phyloP scores from a whole-genome alignment of 2,113 vertebrate species.

The Aplodontia rufa region DNA sequence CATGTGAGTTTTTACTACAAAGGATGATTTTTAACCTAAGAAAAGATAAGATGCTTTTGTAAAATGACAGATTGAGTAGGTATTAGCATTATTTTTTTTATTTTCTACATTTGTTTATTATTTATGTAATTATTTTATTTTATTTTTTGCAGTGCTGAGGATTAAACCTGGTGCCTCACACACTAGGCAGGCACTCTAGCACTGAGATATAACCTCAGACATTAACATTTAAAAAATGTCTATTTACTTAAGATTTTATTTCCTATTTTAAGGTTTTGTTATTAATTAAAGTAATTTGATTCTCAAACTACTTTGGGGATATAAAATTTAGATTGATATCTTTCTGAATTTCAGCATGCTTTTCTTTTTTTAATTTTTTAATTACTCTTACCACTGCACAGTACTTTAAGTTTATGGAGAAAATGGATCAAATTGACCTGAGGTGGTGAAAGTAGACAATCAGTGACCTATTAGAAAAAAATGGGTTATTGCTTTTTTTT shows the following conservation, averaged over 20 bases:
- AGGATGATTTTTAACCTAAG: not conserved
- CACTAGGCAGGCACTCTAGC: not conserved
- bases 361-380: not conserved
- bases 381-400: not conserved
- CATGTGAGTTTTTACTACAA: not conserved
- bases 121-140: too few species aligned
- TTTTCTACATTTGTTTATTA: not conserved
- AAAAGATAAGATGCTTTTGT: not conserved
- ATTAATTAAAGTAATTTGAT: not conserved
- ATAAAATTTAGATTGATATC: not conserved
- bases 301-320: not conserved
- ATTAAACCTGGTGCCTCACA: not conserved
- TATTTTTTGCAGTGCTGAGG: not conserved
- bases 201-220: not conserved
- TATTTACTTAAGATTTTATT: not conserved
- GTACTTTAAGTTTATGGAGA: not conserved
- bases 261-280: not conserved
- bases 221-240: not conserved
- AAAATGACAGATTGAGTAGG: not conserved
- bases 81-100: not conserved
- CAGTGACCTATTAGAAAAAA: not conserved
- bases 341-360: not conserved
- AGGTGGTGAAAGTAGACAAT: not conserved
- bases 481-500: too few species aligned
- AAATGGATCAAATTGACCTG: not conserved